phyloP scores from a whole-genome alignment of 2,113 vertebrate genomes.

The Gymnogyps californianus region DNA sequence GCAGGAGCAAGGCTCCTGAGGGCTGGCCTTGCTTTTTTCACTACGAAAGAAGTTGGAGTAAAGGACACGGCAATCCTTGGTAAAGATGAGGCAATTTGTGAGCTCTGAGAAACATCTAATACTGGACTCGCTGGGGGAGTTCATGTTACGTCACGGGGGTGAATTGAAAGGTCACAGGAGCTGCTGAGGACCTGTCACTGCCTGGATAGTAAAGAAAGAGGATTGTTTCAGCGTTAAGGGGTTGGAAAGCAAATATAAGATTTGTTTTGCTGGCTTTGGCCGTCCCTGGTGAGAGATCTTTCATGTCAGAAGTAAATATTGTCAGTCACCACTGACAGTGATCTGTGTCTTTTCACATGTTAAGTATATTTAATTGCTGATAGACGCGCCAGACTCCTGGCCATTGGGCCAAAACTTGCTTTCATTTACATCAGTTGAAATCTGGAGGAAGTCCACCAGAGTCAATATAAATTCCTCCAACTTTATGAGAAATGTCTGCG shows the following conservation, averaged over 20 bases:
- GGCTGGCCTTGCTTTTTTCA: neutral
- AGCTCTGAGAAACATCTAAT: neutral
- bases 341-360: neutral
- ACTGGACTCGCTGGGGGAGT: fast-evolving
- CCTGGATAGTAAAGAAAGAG: neutral
- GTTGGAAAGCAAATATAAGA: neutral
- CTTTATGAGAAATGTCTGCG: neutral
- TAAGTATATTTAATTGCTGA: neutral
- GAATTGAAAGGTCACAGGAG: neutral
- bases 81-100: neutral
- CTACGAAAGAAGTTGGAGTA: neutral
- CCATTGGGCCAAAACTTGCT: neutral
- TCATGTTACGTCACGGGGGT: fast-evolving
- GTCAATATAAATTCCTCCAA: neutral
- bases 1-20: neutral
- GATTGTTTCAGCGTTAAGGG: neutral
- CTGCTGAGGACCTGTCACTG: neutral
- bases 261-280: neutral
- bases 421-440: neutral
- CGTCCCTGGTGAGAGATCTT: neutral
- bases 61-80: neutral
- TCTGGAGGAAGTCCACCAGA: neutral
- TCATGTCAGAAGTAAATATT: neutral
- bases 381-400: fast-evolving
- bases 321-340: neutral